These are phyloP conservation scores for Cyprichromis sp. DNA, from an alignment of 2,113 vertebrate genomes.

Conservation along the genomic window DNA sequence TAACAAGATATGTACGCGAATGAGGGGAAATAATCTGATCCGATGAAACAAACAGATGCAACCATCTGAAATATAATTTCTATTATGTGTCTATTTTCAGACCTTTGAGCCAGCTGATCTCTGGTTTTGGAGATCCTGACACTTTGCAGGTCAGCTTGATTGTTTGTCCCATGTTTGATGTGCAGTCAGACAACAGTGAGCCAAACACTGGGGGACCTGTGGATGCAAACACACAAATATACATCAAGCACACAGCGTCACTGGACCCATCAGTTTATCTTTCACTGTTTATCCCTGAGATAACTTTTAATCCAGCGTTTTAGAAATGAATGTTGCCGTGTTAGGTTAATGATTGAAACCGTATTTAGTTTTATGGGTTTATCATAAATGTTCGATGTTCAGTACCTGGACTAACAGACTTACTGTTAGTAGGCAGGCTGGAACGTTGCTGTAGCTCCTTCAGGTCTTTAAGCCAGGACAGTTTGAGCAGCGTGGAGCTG, in stretches of 20 bases:
- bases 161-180: conserved; percentile 83
- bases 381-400: neutral
- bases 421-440: conserved; percentile 79
- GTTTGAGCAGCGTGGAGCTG: conserved; percentile 79
- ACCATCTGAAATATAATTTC: neutral
- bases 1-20: accelerated
- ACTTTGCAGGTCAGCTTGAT: conserved; percentile 88
- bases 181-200: conserved; percentile 78
- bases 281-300: neutral
- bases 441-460: conserved; percentile 81
- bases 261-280: neutral
- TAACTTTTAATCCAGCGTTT: neutral
- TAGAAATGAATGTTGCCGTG: neutral
- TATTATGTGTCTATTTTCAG: neutral
- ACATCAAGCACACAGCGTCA: neutral
- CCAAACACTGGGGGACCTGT: conserved; percentile 85
- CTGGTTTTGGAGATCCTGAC: conserved; percentile 80
- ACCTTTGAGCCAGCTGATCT: conserved; percentile 93
- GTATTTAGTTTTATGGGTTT: neutral
- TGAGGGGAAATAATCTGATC: neutral
- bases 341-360: neutral
- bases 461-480: conserved; percentile 93
- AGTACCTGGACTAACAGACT: conserved; percentile 24
- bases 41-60: neutral
- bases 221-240: neutral